Evolutionary conservation across 2,797 vertebrate species (phyloP), one percentile per base, ranked within the genome.

Genomic region (Eremophila alpestris): DNA sequence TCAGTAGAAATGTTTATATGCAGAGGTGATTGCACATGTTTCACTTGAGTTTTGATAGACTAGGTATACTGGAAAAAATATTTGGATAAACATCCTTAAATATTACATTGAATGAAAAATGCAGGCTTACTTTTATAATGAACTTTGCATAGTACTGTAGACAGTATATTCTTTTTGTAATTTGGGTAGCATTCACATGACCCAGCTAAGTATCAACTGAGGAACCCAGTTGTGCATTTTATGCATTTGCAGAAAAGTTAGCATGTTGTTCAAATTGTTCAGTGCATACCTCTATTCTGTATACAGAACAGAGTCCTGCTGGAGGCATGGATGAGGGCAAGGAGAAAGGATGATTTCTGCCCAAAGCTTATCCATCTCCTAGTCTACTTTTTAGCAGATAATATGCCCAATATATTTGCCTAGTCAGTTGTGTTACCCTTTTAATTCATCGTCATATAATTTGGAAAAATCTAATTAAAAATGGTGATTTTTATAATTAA

Each of bases 281-380:
- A 38, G 38, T 38, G 38, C 38, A 38, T 38, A 38, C 38, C 38
- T 38, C 38, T 38, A 11, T 38, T 38, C 38, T 38, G 38, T 38
- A 38, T 27, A 62, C 4, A 43, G 49, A 71, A 76, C 12, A 74
- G 18, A 73, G 8, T 3, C 9, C 21, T 91, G 7, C 54, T 81
- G 40, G 32, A 21, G 8, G 4, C 0, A 0, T 5, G 11, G 7
- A 3, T 9, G 11, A 11, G 13, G 56, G 23, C 14, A 43, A 56
- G 20, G 8, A 65, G 22, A 63, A 24, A 49, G 19, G 26, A 79
- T 49, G 8, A 0, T 52, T 16, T 84, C 74, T 83, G 24, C 5
- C 7, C 17, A 32, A 43, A 83, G 14, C 48, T 81, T 77, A 15
- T 27, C 10, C 56, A 10, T 34, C 18, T 41, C 32, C 5, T 15